These are phyloP conservation scores for Synergus japonicus DNA, from an alignment of 2,888 invertebrate species.

Conservation along the genomic window DNA sequence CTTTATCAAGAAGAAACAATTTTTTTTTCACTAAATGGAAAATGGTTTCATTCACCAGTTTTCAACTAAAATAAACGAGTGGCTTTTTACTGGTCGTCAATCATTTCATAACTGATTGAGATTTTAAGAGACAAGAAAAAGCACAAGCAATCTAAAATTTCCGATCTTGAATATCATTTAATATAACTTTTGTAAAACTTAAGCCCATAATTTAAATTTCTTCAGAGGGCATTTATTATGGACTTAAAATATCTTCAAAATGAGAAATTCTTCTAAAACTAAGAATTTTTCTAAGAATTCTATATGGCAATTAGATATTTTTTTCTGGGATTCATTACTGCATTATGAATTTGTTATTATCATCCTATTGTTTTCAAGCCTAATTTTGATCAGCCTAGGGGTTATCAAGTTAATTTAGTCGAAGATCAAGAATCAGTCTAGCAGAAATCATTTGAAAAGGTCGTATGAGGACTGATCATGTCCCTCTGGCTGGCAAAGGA, in stretches of 20 bases:
- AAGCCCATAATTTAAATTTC: neutral
- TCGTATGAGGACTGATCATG: slow-evolving; percentile 19
- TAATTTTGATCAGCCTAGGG: neutral
- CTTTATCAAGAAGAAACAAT: too few species aligned
- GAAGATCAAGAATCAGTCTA: slow-evolving; percentile 3
- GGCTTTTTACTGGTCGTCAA: neutral
- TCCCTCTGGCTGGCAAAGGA: slow-evolving; percentile 31
- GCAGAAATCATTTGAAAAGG: slow-evolving; percentile 12
- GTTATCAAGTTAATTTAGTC: neutral
- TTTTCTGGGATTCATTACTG: neutral
- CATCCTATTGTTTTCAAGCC: neutral
- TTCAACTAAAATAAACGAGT: too few species aligned
- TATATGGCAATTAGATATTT: neutral
- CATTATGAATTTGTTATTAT: neutral
- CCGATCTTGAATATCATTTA: neutral
- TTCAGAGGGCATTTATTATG: neutral
- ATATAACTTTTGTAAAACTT: neutral
- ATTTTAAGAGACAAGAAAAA: neutral
- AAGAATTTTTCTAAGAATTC: neutral
- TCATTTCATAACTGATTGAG: neutral
- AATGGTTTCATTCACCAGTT: too few species aligned
- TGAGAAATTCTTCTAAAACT: neutral
- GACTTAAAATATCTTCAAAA: neutral
- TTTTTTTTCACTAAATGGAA: too few species aligned
- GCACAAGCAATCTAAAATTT: neutral